phyloP scores from a whole-genome alignment of 2,888 invertebrate genomes.

The Caenorhabditis drosophilae region DNA sequence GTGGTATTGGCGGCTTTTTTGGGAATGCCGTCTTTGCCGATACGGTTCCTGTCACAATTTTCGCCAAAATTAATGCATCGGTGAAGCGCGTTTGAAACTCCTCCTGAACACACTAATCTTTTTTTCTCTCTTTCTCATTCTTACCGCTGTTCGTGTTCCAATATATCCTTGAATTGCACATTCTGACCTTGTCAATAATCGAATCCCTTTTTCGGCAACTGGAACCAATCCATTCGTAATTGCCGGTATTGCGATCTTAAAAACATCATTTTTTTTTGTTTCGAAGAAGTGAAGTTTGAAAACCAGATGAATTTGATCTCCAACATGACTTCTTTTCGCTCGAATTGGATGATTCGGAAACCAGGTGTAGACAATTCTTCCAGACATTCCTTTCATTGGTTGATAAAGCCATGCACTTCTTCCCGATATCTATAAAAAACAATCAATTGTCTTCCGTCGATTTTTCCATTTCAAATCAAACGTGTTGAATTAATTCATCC shows the following conservation, averaged over 20 bases:
- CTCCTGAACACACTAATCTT: slow-evolving; percentile 16
- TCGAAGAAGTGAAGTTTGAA: no score
- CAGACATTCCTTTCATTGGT: slow-evolving; percentile 40
- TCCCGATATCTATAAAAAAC: slow-evolving; percentile 31
- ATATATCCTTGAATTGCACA: slow-evolving; percentile 6
- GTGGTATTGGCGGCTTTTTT: slow-evolving; percentile 35
- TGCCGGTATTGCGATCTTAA: slow-evolving; percentile 39
- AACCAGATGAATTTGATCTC: slow-evolving; percentile 75
- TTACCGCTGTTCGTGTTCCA: slow-evolving; percentile 8
- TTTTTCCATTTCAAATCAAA: slow-evolving; percentile 1
- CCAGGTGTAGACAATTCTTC: slow-evolving; percentile 76
- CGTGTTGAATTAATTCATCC: slow-evolving; percentile 76
- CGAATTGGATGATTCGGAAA: slow-evolving; percentile 88
- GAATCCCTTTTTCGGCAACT: slow-evolving; percentile 42
- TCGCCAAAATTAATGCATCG: slow-evolving; percentile 25
- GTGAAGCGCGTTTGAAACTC: slow-evolving; percentile 28
- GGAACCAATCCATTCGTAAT: slow-evolving; percentile 46
- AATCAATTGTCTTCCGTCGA: not conserved
- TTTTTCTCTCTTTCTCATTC: not conserved
- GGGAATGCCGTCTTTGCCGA: slow-evolving; percentile 22
- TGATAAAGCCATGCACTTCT: slow-evolving; percentile 33
- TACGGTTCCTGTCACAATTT: slow-evolving; percentile 32
- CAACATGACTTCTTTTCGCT: slow-evolving; percentile 85
- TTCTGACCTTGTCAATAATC: slow-evolving; percentile 13
- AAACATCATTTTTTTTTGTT: no score